phyloP scores from a whole-genome alignment of 1,140 invertebrate genomes.

The Monochamus saltuarius region DNA sequence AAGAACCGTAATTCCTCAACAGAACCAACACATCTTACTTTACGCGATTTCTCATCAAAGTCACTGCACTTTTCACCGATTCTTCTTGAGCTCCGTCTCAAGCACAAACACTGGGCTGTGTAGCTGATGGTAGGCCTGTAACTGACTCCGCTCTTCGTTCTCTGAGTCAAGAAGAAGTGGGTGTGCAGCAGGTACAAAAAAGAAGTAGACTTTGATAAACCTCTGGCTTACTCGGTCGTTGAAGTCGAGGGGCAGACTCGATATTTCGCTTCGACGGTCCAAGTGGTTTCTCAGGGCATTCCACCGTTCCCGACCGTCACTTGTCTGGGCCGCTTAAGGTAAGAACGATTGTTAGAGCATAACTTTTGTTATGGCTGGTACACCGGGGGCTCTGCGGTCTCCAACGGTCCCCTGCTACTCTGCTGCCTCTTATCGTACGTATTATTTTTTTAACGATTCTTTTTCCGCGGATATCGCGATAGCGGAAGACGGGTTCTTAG shows the following conservation, averaged over 20 bases:
- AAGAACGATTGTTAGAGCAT: constrained; percentile 33
- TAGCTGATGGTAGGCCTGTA: background rate
- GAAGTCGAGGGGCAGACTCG: constrained; percentile 21
- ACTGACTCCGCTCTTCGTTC: constrained; percentile 5
- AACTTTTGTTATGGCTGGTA: constrained; percentile 17
- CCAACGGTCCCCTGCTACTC: too few species aligned
- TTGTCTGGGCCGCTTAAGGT: constrained; percentile 34
- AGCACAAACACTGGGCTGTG: background rate
- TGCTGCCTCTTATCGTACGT: too few species aligned
- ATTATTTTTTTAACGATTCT: background rate
- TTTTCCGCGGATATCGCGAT: constrained; percentile 3
- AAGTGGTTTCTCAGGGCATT: constrained; percentile 40
- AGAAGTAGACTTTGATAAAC: constrained; percentile 34
- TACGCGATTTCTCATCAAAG: background rate
- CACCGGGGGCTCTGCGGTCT: too few species aligned
- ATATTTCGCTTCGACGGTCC: constrained; percentile 39
- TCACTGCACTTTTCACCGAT: constrained; percentile 2
- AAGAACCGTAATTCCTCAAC: constrained; percentile 4
- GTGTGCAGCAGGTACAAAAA: constrained; percentile 43
- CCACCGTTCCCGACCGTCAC: constrained; percentile 19
- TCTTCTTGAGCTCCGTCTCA: constrained; percentile 14
- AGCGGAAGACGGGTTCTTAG: constrained; percentile 2
- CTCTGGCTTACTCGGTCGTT: background rate
- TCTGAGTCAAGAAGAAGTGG: constrained; percentile 40
- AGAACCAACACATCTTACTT: constrained; percentile 13